Evolutionary conservation across 1,140 invertebrate species (phyloP).

Genomic region (Charaxes varanes): DNA sequence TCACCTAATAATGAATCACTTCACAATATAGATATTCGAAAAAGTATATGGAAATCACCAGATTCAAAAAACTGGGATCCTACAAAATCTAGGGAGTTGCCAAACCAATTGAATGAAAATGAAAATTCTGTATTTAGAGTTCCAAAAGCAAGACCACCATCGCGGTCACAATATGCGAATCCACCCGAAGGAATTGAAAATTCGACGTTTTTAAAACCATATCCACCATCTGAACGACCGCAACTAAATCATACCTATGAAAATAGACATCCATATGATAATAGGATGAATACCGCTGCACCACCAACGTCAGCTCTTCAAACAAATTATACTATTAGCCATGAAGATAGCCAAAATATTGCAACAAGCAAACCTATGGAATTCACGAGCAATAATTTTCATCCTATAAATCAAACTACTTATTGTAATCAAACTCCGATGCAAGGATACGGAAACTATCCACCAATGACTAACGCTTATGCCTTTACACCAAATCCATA

Average conservation of each 20-base stretch:
- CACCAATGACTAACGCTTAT: slow-evolving; percentile 67
- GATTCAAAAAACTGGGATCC: slow-evolving; percentile 65
- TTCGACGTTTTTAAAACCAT: slow-evolving; percentile 75
- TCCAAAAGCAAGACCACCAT: slow-evolving; percentile 79
- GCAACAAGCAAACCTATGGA: slow-evolving; percentile 48
- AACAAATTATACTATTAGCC: slow-evolving; percentile 62
- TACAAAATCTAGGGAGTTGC: slow-evolving; percentile 52
- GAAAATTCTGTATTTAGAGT: slow-evolving; percentile 78
- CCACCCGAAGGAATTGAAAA: slow-evolving; percentile 58
- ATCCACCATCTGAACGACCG: slow-evolving; percentile 65
- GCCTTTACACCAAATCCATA: slow-evolving; percentile 65
- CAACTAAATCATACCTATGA: slow-evolving; percentile 53
- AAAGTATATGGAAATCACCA: slow-evolving; percentile 66
- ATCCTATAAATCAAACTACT: slow-evolving; percentile 51
- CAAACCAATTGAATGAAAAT: slow-evolving; percentile 39
- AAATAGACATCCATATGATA: slow-evolving; percentile 61
- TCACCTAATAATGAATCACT: slow-evolving; percentile 52
- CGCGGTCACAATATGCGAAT: slow-evolving; percentile 70
- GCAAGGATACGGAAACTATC: slow-evolving; percentile 69
- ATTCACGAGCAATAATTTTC: slow-evolving; percentile 59
- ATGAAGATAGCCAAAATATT: slow-evolving; percentile 56
- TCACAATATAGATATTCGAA: slow-evolving; percentile 38
- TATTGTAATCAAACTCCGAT: slow-evolving; percentile 56
- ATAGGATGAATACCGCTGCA: slow-evolving; percentile 34
- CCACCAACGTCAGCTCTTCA: slow-evolving; percentile 39